phyloP scores from a whole-genome alignment of 2,113 vertebrate genomes.

The Paramisgurnus dabryanus region DNA sequence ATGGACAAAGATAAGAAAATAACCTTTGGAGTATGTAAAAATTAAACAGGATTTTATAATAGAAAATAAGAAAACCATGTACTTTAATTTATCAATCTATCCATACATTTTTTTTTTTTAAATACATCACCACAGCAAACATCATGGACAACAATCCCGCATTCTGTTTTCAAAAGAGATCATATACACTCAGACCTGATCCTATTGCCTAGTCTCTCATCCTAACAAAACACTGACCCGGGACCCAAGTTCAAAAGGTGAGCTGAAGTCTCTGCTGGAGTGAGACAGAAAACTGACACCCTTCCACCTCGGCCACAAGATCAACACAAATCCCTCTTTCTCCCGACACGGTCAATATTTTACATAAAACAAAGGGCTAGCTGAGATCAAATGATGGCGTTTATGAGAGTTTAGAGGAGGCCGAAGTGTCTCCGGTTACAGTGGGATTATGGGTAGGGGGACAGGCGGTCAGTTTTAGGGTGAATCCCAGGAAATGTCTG shows the following conservation, averaged over 20 bases:
- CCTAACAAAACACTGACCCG: background rate
- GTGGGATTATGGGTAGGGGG: conserved; percentile 7
- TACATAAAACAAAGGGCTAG: conserved; percentile 46
- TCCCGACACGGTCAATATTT: conserved; percentile 44
- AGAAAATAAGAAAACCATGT: background rate
- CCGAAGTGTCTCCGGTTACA: conserved; percentile 50
- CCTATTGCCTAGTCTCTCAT: background rate
- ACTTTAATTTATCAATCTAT: no score
- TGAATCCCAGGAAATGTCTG: conserved; percentile 4
- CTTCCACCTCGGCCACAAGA: conserved; percentile 35
- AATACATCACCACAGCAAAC: background rate
- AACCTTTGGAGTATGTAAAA: background rate
- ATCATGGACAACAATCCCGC: background rate
- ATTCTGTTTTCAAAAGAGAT: background rate
- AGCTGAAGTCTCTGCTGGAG: conserved; percentile 6
- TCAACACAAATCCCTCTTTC: conserved; percentile 33
- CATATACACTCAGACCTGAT: background rate
- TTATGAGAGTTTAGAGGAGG: conserved; percentile 22
- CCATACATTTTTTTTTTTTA: no score
- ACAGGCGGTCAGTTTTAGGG: background rate
- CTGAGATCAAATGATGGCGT: conserved; percentile 41
- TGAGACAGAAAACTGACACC: conserved; percentile 41
- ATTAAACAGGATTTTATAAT: background rate
- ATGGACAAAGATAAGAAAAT: background rate
- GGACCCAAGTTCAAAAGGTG: conserved; percentile 18